phyloP scores from a whole-genome alignment of 2,113 vertebrate species.

The Argyrosomus japonicus region DNA sequence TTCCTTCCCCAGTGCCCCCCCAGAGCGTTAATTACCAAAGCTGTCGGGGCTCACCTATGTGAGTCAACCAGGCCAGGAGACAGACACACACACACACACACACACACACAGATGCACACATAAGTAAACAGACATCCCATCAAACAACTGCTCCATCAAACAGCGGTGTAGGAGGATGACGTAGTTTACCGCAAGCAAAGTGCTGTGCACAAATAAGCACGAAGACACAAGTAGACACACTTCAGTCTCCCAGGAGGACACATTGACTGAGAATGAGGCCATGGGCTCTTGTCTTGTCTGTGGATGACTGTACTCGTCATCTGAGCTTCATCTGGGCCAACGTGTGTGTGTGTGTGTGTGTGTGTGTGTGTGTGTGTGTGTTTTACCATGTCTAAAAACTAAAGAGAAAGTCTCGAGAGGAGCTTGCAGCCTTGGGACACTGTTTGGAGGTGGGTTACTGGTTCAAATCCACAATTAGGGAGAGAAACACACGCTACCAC shows the following conservation, averaged over 20 bases:
- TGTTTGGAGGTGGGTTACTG: conserved; percentile 45
- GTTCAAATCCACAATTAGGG: conserved; percentile 38
- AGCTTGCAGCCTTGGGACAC: conserved; percentile 2
- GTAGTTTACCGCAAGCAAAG: conserved; percentile 53
- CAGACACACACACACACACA: conserved; percentile 14
- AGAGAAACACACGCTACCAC: not conserved
- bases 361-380: conserved; percentile 6
- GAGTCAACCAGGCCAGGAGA: conserved; percentile 49
- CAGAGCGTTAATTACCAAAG: conserved; percentile 68
- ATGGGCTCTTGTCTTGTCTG: conserved; percentile 73
- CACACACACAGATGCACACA: conserved; percentile 6
- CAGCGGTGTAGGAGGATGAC: conserved; percentile 56
- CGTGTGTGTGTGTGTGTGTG: not conserved
- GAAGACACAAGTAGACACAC: conserved; percentile 59
- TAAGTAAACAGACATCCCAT: conserved; percentile 43
- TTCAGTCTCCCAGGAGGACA: conserved; percentile 63
- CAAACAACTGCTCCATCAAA: conserved; percentile 49
- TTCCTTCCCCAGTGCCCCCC: conserved; percentile 43
- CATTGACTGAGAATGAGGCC: conserved; percentile 69
- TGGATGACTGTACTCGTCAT: conserved; percentile 66
- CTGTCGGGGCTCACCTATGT: conserved; percentile 66
- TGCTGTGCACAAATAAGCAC: conserved; percentile 16
- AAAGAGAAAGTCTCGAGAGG: conserved; percentile 37
- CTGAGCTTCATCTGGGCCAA: conserved; percentile 52
- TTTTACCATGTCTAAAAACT: conserved; percentile 31